Conservation (phyloP, 2,797 vertebrate species). For the Enteromius mattozi region DNA sequence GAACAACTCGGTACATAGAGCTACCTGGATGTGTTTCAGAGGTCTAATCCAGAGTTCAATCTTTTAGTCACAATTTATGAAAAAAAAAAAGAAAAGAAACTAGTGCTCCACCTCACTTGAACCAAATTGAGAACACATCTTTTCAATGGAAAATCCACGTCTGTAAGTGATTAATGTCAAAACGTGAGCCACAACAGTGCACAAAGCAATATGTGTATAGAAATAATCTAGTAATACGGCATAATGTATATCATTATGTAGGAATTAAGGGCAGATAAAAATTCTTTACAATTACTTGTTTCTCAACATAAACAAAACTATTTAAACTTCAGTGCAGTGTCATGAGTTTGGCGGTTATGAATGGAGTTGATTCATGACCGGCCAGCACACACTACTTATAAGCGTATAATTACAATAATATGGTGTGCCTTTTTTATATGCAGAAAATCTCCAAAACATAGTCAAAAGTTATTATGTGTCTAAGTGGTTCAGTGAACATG, state of each 20-base stretch:
- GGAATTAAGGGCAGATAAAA: background rate
- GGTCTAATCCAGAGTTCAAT: slow-evolving; percentile 52
- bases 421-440: slow-evolving; percentile 28
- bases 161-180: slow-evolving; percentile 60
- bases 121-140: slow-evolving; percentile 59
- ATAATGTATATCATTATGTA: slow-evolving; percentile 37
- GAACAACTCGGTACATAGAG: slow-evolving; percentile 44
- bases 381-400: slow-evolving; percentile 25
- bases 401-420: slow-evolving; percentile 40
- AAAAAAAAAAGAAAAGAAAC: slow-evolving; percentile 34
- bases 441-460: slow-evolving; percentile 30
- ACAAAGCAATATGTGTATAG: slow-evolving; percentile 30
- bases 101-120: slow-evolving; percentile 50
- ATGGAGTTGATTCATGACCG: slow-evolving; percentile 17
- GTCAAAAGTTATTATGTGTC: slow-evolving; percentile 11
- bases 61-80: slow-evolving; percentile 43
- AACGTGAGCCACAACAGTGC: slow-evolving; percentile 51
- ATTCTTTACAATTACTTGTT: slow-evolving; percentile 20
- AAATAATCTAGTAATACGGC: slow-evolving; percentile 21
- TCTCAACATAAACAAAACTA: slow-evolving; percentile 19
- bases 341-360: slow-evolving; percentile 19
- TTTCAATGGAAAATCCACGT: slow-evolving; percentile 46
- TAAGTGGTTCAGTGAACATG: slow-evolving; percentile 17
- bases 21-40: slow-evolving; percentile 54
- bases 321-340: slow-evolving; percentile 22